phyloP scores from a whole-genome alignment of 2,113 vertebrate species.

The Uropsilus gracilis region DNA sequence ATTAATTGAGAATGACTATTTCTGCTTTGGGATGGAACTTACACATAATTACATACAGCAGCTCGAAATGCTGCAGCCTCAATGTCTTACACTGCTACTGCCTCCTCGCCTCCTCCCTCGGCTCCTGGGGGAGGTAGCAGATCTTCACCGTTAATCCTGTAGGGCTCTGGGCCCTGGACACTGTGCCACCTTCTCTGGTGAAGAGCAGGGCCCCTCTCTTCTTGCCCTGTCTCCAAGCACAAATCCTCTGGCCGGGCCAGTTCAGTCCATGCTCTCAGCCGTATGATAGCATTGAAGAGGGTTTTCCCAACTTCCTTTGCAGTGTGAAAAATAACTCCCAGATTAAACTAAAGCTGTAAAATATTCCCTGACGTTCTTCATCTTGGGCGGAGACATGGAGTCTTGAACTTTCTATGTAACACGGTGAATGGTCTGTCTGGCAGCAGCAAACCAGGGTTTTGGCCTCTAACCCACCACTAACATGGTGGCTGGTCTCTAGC shows the following conservation, averaged over 20 bases:
- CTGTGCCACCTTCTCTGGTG: not conserved
- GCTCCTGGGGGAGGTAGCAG: not conserved
- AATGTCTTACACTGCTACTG: not conserved
- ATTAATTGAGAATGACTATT: slow-evolving; percentile 70
- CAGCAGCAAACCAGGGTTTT: not conserved
- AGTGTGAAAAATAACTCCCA: not conserved
- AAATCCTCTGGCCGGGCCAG: not conserved
- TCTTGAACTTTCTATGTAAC: not conserved
- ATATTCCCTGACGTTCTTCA: not conserved
- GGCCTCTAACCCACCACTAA: not conserved
- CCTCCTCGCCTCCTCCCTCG: no score
- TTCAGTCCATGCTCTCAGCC: not conserved
- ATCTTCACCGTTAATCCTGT: not conserved
- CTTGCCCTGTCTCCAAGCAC: not conserved
- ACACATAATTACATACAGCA: slow-evolving; percentile 45
- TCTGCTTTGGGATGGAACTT: slow-evolving; percentile 59
- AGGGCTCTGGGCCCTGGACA: no score
- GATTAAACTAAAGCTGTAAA: not conserved
- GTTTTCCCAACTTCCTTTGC: not conserved
- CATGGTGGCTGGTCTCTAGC: not conserved
- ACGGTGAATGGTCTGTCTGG: not conserved
- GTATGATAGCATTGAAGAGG: not conserved
- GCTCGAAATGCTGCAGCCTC: not conserved
- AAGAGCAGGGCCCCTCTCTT: no score
- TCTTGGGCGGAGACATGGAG: not conserved